Base-by-base conservation (phyloP, 2,888 invertebrate species). In the Prenolepis imparis region DNA sequence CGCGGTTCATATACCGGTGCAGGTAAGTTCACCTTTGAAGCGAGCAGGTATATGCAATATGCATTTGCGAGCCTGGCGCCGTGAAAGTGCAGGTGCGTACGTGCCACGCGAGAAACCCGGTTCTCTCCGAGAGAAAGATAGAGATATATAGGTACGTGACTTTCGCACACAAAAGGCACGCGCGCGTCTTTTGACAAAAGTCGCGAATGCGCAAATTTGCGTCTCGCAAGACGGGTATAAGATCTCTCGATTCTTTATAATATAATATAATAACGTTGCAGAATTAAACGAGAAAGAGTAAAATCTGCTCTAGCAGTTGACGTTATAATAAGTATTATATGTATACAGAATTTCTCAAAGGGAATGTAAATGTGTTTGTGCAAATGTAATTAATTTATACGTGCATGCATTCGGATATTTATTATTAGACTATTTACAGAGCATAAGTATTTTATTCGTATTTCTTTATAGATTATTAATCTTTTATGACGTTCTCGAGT, bases 1-100 rank as follows among this genome's bases (percentile, higher is more conserved):
- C 52, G 36, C 57, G 72, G 63, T 78, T 66, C 75, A 67, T 63
- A 59, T 55, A 57, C 41, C 39, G 57, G 64, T 57, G 74, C 81
- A 67, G 73, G 70, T 82, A 82, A 84, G 78, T 86, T 66, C 78
- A 77, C 73, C 84, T 73, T 82, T 64, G 80, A 80, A 80, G 70
- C 78, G 36, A 70, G 55, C 80, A 70, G 80, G 68, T 70, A 78
- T 78, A 86, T 84, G 84, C 74, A 78, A 82, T 84, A 86, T 86
- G 77, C 84, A 86, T 84, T 74, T 73, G 78, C 78, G 64, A 82
- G 68, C 67, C 82, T 73, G 84, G 78, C 82, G 78, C 68, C 74
- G 77, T 82, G 77, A 74, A 84, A 78, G 78, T 82, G 39, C 85
- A 80, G 74, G 83, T 64, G 41, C 83, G 85, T 85, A 85, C 18